Evolutionary conservation across 2,113 vertebrate genomes (phyloP), one percentile per base, ranked within the genome.

Genomic region (Colinus virginianus): DNA sequence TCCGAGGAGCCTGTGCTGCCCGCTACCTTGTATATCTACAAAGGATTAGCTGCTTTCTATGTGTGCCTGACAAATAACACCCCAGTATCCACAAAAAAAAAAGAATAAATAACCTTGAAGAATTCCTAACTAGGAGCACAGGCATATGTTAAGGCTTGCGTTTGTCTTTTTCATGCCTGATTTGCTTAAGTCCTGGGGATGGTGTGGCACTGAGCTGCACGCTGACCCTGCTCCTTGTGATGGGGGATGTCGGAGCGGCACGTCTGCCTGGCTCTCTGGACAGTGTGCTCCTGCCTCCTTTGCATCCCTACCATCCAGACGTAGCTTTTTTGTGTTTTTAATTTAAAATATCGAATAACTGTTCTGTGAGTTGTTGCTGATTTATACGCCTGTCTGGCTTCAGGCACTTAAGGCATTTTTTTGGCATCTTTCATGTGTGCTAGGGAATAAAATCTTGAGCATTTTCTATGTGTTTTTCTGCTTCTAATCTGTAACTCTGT

Each of bases 51-150:
- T 1, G 1, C 88, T 95, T 93, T 94, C 42, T 43, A 4, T 79
- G 3, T 78, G 53, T 71, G 53, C 7, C 3, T 66, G 64, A 79
- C 40, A 58, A 78, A 48, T 59, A 83, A 69, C 9, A 8, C 12
- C 46, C n/a, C 22, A 6, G 34, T 67, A 30, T 45, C 63, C 48
- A 74, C 34, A 67, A 77, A 40, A 69, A 77, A 77, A 82, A 77
- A 83, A 36, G 55, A 88, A 64, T 84, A 87, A 79, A 55, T 70
- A 95, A 84, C 78, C 84, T 89, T 84, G 81, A 84, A 96, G 77
- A 82, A 82, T 21, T 74, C 42, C 82, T 88, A 86, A 74, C 69
- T 63, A 59, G 85, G 55, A 96, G 23, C 40, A 34, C 68, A 72
- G 87, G 72, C 26, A 28, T 59, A 46, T 87, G 76, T 78, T 64